phyloP scores from a whole-genome alignment of 2,888 invertebrate genomes.

The Abrostola tripartita region DNA sequence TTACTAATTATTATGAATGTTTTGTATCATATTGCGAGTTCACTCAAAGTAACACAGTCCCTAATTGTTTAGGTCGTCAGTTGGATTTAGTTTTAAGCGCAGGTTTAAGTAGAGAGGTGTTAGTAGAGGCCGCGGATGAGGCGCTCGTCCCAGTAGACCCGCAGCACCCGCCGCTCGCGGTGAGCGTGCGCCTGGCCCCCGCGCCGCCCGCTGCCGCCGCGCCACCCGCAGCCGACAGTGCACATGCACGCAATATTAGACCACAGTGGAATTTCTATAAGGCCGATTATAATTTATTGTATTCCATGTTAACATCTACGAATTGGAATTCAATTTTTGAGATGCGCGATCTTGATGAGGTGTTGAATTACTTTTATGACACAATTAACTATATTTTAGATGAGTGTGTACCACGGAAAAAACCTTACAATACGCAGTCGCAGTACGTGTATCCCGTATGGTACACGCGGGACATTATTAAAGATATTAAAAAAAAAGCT shows the following conservation, averaged over 20 bases:
- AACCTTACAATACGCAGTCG: not conserved
- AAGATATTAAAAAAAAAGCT: not conserved
- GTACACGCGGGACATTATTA: conserved; percentile 6
- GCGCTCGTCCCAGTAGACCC: conserved; percentile 3
- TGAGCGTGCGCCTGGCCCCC: conserved; percentile 3
- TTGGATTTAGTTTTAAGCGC: conserved; percentile 7
- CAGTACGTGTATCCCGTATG: conserved; percentile 3
- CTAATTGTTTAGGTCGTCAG: too few species aligned
- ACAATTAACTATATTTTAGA: not conserved
- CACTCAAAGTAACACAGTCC: too few species aligned
- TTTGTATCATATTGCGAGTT: too few species aligned
- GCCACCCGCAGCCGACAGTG: not conserved
- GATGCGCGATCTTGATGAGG: not conserved
- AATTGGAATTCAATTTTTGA: conserved; percentile 18
- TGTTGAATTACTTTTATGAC: conserved; percentile 6
- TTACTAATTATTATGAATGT: too few species aligned
- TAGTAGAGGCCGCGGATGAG: not conserved
- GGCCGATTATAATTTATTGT: conserved; percentile 8
- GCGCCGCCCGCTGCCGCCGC: not conserved
- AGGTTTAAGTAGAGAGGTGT: not conserved
- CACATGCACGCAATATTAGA: not conserved
- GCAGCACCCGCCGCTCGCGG: conserved; percentile 31
- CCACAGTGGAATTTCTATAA: conserved; percentile 24
- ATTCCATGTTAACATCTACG: conserved; percentile 1
- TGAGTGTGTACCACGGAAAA: conserved; percentile 8